Percentiles rank a stretch among this genome's conserved stretches.
These are phyloP conservation scores for Chlamydotis undulata DNA, from an alignment of 2,113 vertebrate species.

Conservation along the genomic window DNA sequence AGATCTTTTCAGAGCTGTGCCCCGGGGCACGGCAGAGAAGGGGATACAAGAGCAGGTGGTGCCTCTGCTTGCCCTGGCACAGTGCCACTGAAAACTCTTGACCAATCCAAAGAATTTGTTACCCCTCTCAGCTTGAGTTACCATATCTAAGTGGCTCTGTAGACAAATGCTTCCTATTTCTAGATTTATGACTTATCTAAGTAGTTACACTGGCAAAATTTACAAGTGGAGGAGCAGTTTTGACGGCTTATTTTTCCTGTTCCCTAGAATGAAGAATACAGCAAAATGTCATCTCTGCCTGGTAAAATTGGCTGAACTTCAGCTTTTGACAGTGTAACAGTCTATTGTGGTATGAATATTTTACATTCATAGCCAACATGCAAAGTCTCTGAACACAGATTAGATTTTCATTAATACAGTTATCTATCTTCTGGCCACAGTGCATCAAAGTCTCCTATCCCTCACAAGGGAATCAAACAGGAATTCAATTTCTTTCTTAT, in stretches of 20 bases:
- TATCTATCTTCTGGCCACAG: background rate
- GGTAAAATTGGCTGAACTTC: constrained; percentile 42
- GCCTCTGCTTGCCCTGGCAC: background rate
- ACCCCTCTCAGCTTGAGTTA: background rate
- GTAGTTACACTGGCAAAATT: background rate
- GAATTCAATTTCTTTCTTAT: constrained; percentile 12
- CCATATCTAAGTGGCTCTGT: background rate
- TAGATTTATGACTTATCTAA: background rate
- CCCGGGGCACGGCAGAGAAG: background rate
- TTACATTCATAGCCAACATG: constrained; percentile 8
- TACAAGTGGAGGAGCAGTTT: background rate
- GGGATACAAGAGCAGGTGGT: background rate
- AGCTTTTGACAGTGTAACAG: constrained; percentile 24
- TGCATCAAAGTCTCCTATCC: background rate
- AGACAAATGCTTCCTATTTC: background rate
- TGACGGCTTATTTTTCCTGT: constrained; percentile 2
- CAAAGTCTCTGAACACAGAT: constrained; percentile 24
- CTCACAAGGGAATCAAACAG: background rate
- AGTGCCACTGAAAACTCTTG: background rate
- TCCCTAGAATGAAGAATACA: constrained; percentile 11
- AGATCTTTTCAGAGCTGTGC: background rate
- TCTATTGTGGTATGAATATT: constrained; percentile 51
- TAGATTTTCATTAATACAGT: constrained; percentile 20
- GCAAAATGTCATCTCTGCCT: constrained; percentile 23
- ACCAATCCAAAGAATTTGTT: background rate